Evolutionary conservation across 35 echinoderm and acorn worm species (phyloP).

Genomic region (Anneissia japonica): DNA sequence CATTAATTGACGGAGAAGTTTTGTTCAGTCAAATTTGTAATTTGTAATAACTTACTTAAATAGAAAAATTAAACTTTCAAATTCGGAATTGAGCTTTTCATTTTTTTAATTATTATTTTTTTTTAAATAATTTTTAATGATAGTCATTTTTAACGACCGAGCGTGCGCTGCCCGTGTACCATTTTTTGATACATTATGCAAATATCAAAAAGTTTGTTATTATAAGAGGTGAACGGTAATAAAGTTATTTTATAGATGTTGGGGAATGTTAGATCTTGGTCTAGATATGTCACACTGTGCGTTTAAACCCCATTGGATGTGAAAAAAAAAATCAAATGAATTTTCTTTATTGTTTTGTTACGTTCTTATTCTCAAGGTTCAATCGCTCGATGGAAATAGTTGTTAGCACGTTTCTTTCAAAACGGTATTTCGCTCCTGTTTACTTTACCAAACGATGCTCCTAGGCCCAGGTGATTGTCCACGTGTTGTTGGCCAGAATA

Average conservation of each 20-base stretch:
- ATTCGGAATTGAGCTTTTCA: too few species aligned
- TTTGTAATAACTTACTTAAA: too few species aligned
- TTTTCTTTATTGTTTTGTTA: not conserved
- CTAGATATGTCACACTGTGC: not conserved
- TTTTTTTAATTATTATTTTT: too few species aligned
- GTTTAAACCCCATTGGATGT: not conserved
- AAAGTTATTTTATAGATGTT: not conserved
- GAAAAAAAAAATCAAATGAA: not conserved
- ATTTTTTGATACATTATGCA: not conserved
- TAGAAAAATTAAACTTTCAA: too few species aligned
- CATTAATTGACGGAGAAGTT: too few species aligned
- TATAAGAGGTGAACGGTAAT: not conserved
- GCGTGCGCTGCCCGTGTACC: too few species aligned
- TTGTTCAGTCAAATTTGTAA: too few species aligned
- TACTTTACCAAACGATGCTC: slow-evolving; percentile 1
- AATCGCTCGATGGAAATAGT: not conserved
- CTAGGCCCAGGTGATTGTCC: not conserved
- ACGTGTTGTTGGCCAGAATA: not conserved
- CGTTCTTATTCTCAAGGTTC: not conserved
- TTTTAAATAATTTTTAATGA: too few species aligned
- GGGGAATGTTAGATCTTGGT: not conserved
- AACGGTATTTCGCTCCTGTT: not conserved
- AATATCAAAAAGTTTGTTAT: not conserved
- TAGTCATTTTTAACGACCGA: too few species aligned
- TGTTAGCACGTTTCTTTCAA: not conserved